Base-by-base conservation (phyloP, 2,888 invertebrate species). In the Phaonia tiefii region DNA sequence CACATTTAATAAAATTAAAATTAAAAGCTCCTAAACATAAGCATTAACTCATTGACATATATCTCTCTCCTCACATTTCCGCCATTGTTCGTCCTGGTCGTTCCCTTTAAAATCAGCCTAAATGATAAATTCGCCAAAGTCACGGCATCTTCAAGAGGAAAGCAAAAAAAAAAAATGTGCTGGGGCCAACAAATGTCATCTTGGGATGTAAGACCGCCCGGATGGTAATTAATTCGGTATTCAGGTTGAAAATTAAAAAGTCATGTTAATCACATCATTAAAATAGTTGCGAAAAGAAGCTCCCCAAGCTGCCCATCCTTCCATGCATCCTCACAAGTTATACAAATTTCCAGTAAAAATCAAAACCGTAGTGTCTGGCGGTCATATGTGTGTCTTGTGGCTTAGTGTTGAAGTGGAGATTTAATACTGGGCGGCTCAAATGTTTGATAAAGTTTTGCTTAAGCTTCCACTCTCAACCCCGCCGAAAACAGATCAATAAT, bases 201-300 rank as follows among this genome's bases (percentile, higher is more conserved):
- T 1, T 26, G 10, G 10, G 25, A 13, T 44, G 20, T 51, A 65
- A 51, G 90, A 90, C 90, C 90, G 89, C 90, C 90, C 90, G 90
- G 86, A 85, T 87, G 86, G 88, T 89, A 90, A 90, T 90, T 90
- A 90, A 90, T 90, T 89, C 89, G 87, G 87, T 88, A 88, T 87
- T 86, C 87, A 81, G 78, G 81, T 86, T 87, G 89, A 90, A 90
- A 63, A 90, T 90, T 90, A 90, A 90, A 90, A 90, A 90, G 89
- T 89, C 89, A 88, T 90, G 90, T 90, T 89, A 90, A 90, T 89
- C 88, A 89, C 89, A 89, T 90, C 90, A 90, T 90, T 90, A 90
- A 90, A 90, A 90, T 90, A 88, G 87, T 88, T 88, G 85, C 84
- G 46, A 69, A 81, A 72, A 73, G 15, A 75, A 66, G 7, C 25